Percentiles rank a stretch among this genome's conserved stretches.
These are phyloP conservation scores for Drosophila leontia DNA, from an alignment of 1,140 invertebrate species.

Conservation along the genomic window DNA sequence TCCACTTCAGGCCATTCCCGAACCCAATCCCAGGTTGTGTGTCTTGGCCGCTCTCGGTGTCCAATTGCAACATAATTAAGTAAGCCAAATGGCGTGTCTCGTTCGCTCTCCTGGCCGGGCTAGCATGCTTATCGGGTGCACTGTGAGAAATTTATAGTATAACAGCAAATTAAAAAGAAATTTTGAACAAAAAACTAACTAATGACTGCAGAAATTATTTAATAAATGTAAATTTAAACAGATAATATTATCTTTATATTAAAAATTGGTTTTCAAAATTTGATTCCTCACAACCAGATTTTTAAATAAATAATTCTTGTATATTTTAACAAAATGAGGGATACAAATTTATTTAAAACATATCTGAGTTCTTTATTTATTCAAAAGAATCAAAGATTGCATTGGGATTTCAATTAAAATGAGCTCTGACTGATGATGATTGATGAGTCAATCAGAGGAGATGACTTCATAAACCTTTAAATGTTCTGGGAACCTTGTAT, in stretches of 20 bases:
- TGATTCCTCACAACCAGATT: too few species aligned
- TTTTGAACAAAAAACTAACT: not conserved
- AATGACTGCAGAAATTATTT: not conserved
- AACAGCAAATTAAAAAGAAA: not conserved
- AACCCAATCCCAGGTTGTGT: constrained; percentile 28
- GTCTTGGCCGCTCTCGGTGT: constrained; percentile 48
- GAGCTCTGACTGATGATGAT: constrained; percentile 21
- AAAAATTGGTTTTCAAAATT: too few species aligned
- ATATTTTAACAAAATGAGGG: too few species aligned
- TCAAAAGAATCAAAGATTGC: not conserved
- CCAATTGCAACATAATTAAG: constrained; percentile 82
- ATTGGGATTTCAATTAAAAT: constrained; percentile 18
- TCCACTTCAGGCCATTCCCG: constrained; percentile 25
- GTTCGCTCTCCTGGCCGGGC: constrained; percentile 25
- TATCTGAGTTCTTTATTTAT: too few species aligned
- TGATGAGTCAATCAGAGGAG: constrained; percentile 29
- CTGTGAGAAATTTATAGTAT: not conserved
- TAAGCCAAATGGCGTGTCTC: constrained; percentile 69
- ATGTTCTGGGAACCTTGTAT: not conserved
- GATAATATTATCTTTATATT: not conserved
- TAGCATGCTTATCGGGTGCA: constrained; percentile 34
- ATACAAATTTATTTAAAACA: not conserved
- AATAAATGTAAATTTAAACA: not conserved
- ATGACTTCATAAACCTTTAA: constrained; percentile 28
- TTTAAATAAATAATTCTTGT: too few species aligned